Conservation (phyloP, 2,113 vertebrate species). For the Limanda limanda region DNA sequence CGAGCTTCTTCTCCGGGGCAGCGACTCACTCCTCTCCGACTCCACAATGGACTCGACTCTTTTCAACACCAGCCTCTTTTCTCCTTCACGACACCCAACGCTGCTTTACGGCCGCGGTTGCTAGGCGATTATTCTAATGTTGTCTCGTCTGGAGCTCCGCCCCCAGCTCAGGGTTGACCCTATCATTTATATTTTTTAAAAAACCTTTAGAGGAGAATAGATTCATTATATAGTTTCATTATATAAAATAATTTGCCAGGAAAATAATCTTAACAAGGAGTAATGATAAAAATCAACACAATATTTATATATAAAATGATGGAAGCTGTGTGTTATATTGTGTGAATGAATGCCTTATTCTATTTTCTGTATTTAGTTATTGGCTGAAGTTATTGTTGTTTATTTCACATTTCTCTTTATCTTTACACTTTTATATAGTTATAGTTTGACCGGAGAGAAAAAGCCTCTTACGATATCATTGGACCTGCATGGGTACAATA, state of each 20-base stretch:
- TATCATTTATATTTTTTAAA: neutral
- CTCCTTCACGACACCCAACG: slow-evolving; percentile 73
- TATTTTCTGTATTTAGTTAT: too few relatives aligned
- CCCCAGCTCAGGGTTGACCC: slow-evolving; percentile 10
- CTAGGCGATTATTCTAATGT: slow-evolving; percentile 70
- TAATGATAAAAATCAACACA: neutral
- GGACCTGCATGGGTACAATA: too few relatives aligned
- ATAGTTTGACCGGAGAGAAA: too few relatives aligned
- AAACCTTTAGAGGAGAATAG: too few relatives aligned
- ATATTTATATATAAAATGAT: neutral
- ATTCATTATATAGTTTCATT: too few relatives aligned
- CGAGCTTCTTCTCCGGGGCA: slow-evolving; percentile 32
- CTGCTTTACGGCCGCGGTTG: slow-evolving; percentile 77
- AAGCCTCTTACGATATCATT: too few relatives aligned
- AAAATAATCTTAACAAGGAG: neutral
- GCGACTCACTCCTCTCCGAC: slow-evolving; percentile 69
- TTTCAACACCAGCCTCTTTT: slow-evolving; percentile 75
- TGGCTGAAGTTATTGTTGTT: too few relatives aligned
- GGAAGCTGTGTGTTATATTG: too few relatives aligned
- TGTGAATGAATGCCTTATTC: too few relatives aligned
- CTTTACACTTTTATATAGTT: too few relatives aligned
- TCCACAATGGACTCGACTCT: slow-evolving; percentile 80
- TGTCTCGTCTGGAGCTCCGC: slow-evolving; percentile 55
- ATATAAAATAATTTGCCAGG: too few relatives aligned
- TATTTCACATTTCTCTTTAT: too few relatives aligned